Base-by-base conservation (phyloP, 2,797 vertebrate species). In the Anniella stebbinsi region DNA sequence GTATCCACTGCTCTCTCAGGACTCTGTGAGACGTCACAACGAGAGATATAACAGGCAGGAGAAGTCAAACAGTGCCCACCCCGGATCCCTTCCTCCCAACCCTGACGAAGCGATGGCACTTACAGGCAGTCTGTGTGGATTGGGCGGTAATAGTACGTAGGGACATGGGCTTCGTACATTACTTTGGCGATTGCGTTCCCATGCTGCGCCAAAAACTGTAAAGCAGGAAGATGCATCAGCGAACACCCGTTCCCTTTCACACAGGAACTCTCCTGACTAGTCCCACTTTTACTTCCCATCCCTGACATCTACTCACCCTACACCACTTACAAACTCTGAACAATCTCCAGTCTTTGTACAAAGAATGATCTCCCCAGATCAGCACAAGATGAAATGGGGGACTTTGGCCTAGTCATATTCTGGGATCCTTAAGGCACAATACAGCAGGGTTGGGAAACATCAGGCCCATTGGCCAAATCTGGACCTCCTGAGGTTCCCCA, bases 1-100 rank as follows among this genome's bases (percentile, higher is more conserved):
- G 96, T 88, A 99, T 98, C 98, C 98, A 99, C 95, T 99, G 98
- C 91, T 99, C 98, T 94, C 97, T 97, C 93, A 99, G 94, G 41
- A 98, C 98, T 93, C 98, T 99, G 93, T 48, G 80, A 91, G 88
- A 23, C 86, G 18, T 82, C 33, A 93, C 25, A 73, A 88, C 70
- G 94, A 82, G 78, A 73, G 81, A 84, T 38, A 94, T 73, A 90
- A 94, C 0, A 0, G 84, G 41, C 60, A 2, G 81, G 0, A 84
- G 45, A 73, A 92, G 88, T 45, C 36, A 84, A 76, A 28, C 87
- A 90, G 12, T 81, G 15, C 75, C 87, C 70, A 85, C 89, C 72
- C 85, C 11, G 33, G n/a, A 12, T 17, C 73, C 38, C 67, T 78
- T 72, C 57, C 66, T 77, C 87, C 80, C 88, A 25, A 13, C 57